Evolutionary conservation across 2,888 invertebrate species (phyloP).

Genomic region (Parascotia fuliginaria): DNA sequence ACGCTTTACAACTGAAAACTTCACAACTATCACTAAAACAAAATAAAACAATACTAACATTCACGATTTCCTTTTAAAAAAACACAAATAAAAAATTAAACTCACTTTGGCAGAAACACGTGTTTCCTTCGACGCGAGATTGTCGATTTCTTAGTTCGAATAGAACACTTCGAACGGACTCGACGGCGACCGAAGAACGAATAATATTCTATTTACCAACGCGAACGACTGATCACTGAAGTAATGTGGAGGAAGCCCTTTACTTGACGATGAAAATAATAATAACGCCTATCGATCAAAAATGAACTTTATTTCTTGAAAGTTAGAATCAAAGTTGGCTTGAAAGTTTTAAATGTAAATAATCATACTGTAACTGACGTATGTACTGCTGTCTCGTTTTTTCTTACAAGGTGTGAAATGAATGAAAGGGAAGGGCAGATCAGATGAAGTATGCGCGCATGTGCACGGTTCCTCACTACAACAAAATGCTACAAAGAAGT

Average conservation of each 20-base stretch:
- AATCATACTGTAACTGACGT: conserved; percentile 56
- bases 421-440: conserved; percentile 51
- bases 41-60: conserved; percentile 13
- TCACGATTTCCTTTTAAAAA: conserved; percentile 22
- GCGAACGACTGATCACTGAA: conserved; percentile 51
- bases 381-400: conserved; percentile 59
- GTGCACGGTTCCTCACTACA: conserved; percentile 56
- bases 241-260: conserved; percentile 59
- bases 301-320: conserved; percentile 41
- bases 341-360: conserved; percentile 45
- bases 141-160: conserved; percentile 32
- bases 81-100: conserved; percentile 33
- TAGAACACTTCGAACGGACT: conserved; percentile 45
- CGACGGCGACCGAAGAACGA: conserved; percentile 58
- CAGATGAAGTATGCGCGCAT: conserved; percentile 60
- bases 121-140: conserved; percentile 45
- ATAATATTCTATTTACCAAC: conserved; percentile 58
- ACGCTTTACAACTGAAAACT: conserved; percentile 21
- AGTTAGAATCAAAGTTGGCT: conserved; percentile 41
- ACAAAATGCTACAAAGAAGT: conserved; percentile 62
- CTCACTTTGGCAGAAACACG: conserved; percentile 51
- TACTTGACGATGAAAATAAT: conserved; percentile 63
- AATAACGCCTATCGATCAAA: conserved; percentile 48
- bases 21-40: conserved; percentile 35
- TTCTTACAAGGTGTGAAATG: conserved; percentile 37